These are phyloP conservation scores for Cryptotermes secundus DNA, from an alignment of 1,140 invertebrate genomes.

Conservation along the genomic window DNA sequence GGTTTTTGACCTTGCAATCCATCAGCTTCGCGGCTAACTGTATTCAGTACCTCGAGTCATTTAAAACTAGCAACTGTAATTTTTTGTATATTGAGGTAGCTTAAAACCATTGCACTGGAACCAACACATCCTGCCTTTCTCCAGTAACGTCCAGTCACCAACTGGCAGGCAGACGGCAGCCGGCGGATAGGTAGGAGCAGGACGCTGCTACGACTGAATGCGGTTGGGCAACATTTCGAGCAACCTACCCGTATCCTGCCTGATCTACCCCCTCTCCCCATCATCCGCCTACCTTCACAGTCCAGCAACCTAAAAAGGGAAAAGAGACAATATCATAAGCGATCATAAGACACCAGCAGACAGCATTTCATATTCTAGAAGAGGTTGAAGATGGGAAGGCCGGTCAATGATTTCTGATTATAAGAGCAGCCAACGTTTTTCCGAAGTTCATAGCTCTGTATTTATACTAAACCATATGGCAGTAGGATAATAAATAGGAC, in stretches of 20 bases:
- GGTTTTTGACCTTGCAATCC: too few species aligned
- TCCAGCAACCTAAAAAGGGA: constrained; percentile 17
- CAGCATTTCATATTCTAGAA: neutral
- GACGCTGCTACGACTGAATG: too few species aligned
- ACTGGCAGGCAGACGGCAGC: neutral
- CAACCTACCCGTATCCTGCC: constrained; percentile 10
- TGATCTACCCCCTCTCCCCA: neutral
- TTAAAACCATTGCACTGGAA: neutral
- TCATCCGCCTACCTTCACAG: neutral
- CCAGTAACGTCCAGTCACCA: neutral
- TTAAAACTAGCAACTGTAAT: neutral
- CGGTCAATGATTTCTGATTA: too few species aligned
- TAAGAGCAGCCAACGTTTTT: neutral
- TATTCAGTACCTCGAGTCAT: too few species aligned
- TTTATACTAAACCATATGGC: neutral
- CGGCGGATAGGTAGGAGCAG: neutral
- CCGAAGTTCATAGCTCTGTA: neutral
- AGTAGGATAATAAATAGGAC: neutral
- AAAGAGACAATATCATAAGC: constrained; percentile 4
- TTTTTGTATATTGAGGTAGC: neutral
- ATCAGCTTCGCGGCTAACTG: too few species aligned
- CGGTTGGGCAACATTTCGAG: neutral
- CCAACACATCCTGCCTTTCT: neutral
- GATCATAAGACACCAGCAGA: neutral
- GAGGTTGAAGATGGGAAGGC: neutral